A percentile compares a stretch with the other conserved stretches of the same genome.
Conservation (phyloP, 1,140 invertebrate genomes). For the Aphelenchoides besseyi region DNA sequence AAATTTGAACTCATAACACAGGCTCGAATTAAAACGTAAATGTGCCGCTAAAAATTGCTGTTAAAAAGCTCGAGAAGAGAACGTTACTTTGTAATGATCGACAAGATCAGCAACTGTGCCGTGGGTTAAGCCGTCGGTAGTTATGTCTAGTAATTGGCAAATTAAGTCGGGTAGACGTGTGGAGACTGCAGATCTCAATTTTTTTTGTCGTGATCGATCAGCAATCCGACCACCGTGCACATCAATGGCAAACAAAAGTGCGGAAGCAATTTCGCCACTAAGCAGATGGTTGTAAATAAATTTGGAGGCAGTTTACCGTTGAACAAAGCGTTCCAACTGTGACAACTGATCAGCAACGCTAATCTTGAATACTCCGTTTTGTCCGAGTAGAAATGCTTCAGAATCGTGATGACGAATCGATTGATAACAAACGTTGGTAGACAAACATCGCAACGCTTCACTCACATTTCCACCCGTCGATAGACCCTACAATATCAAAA, state of each 20-base stretch:
- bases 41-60: conserved; percentile 40
- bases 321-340: conserved; percentile 56
- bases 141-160: conserved; percentile 37
- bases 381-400: conserved; percentile 79
- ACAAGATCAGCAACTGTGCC: conserved; percentile 42
- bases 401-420: conserved; percentile 75
- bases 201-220: conserved; percentile 4
- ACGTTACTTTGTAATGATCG: conserved; percentile 44
- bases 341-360: conserved; percentile 79
- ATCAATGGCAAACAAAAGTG: conserved; percentile 50
- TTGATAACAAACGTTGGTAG: conserved; percentile 83
- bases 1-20: conserved; percentile 44
- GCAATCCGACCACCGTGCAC: conserved; percentile 39
- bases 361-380: conserved; percentile 75
- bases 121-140: conserved; percentile 33
- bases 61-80: background rate
- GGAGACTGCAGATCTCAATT: background rate
- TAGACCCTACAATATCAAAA: conserved; percentile 73
- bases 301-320: conserved; percentile 15
- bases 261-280: conserved; percentile 42
- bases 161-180: conserved; percentile 52
- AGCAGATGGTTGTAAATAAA: conserved; percentile 24
- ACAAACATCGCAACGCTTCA: conserved; percentile 70
- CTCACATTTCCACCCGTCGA: conserved; percentile 76
- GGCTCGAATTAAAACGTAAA: conserved; percentile 43